Evolutionary conservation across 1,140 invertebrate species (phyloP).

Genomic region (Drosophila serrata): DNA sequence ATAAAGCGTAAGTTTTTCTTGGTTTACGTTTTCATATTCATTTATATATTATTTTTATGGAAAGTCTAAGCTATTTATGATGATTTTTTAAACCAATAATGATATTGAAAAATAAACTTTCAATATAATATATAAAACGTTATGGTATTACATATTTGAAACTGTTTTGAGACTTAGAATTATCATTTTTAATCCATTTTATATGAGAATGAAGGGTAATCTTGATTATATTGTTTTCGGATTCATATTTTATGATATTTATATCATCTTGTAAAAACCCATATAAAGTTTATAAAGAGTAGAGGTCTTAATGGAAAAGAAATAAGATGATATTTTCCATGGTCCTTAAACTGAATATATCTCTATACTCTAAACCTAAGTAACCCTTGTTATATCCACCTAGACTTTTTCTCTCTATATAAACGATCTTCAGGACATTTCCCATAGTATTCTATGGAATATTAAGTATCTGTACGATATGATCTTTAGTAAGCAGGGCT

Average conservation of each 20-base stretch:
- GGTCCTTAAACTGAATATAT: not conserved
- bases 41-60: too few species aligned
- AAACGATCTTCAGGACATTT: not conserved
- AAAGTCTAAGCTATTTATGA: too few species aligned
- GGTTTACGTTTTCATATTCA: too few species aligned
- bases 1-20: too few species aligned
- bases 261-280: not conserved
- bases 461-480: not conserved
- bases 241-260: too few species aligned
- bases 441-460: not conserved
- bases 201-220: too few species aligned
- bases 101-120: too few species aligned
- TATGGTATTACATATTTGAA: too few species aligned
- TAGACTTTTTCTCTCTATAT: not conserved
- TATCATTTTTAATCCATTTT: too few species aligned
- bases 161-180: too few species aligned
- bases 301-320: not conserved
- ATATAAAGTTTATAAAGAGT: not conserved
- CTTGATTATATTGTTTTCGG: not conserved
- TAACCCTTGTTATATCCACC: not conserved
- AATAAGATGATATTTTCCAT: not conserved
- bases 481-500: conserved; percentile 18
- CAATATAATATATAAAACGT: too few species aligned
- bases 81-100: too few species aligned
- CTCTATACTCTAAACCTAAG: not conserved